A percentile compares a stretch with the other conserved stretches of the same genome.
Conservation (phyloP, 2,113 vertebrate genomes). For the Rhombomys opimus region DNA sequence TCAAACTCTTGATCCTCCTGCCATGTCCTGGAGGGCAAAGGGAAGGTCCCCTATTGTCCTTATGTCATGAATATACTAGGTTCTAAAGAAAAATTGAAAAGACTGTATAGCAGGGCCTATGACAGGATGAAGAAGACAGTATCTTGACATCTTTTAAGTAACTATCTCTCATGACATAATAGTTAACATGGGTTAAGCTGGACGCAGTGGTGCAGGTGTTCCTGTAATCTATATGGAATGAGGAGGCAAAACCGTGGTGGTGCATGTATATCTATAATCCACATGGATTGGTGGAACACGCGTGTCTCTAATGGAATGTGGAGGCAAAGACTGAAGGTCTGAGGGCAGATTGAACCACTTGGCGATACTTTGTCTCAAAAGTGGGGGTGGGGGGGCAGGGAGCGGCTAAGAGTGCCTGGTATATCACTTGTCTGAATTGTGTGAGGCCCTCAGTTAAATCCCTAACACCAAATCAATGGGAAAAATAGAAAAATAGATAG, state of each 20-base stretch:
- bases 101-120: background rate
- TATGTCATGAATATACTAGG: background rate
- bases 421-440: no score
- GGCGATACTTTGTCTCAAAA: background rate
- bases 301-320: background rate
- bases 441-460: background rate
- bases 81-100: background rate
- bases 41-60: background rate
- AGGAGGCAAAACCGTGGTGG: no score
- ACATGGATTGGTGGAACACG: background rate
- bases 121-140: background rate
- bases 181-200: background rate
- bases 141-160: slow-evolving; percentile 44
- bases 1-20: background rate
- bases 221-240: background rate
- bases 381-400: no score
- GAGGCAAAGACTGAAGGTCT: background rate
- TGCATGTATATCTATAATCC: background rate
- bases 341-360: background rate
- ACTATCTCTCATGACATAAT: background rate
- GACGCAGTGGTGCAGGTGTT: no score
- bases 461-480: background rate
- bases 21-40: background rate
- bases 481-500: background rate
- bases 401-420: background rate